Base-by-base conservation (phyloP, 2,888 invertebrate species). In the Drosophila koepferae region DNA sequence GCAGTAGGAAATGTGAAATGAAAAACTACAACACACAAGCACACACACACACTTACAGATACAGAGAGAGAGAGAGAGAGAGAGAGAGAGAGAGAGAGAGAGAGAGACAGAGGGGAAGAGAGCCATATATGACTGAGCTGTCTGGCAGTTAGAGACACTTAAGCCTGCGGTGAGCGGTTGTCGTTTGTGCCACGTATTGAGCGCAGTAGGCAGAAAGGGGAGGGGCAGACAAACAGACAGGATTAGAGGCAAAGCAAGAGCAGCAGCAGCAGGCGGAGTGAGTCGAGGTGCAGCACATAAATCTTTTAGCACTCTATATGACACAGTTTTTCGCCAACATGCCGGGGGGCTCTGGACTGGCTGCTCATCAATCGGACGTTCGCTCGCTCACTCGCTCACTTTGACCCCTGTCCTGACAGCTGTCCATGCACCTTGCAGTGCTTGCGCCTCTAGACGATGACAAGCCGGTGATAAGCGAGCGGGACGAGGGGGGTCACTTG, bases 231-330 rank as follows among this genome's bases (percentile, higher is more conserved):
- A 59, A 28, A 61, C 48, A 44, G 58, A 44, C 64, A 78, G 62
- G 53, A 75, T 61, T 56, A 64, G 75, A 63, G 58, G 60, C 48
- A 51, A 18, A 58, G n/a, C 28, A 28, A 28, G 55, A 9, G n/a
- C 6, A 6, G 6, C 28, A 28, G 28, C 28, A 28, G 28, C 28
- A 28, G 28, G 28, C 28, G 60, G 23, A 23, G 55, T 9, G 55
- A 58, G 55, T 62, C 63, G 74, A 77, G 74, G 82, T 65, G 67
- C 76, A 63, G 75, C 58, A 69, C 79, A 87, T 88, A 89, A 88
- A 89, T 86, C 89, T 85, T 84, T 81, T 80, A 89, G 83, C 81
- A 83, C 89, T 89, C 82, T 83, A 85, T 89, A 84, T 91, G 91
- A 91, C 91, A 91, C 74, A 91, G 78, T 91, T 91, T 90, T 40